Conservation (phyloP, 2,888 invertebrate species). For the Cantharis lateralis region DNA sequence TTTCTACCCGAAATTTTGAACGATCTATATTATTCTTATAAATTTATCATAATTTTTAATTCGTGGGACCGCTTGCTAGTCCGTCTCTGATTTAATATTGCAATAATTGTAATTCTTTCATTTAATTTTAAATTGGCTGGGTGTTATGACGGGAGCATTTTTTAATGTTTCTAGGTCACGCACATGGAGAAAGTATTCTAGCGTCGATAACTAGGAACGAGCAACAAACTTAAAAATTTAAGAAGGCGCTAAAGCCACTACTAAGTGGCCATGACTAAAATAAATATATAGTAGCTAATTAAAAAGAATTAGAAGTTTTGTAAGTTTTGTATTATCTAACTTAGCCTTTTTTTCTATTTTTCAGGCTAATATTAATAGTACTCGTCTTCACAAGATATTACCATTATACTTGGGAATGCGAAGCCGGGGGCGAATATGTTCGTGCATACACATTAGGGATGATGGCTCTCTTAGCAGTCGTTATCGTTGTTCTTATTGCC, state of each 20-base stretch:
- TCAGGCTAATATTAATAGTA: constrained; percentile 48
- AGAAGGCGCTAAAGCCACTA: too few relatives aligned
- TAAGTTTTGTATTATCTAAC: not conserved
- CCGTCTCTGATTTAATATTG: too few relatives aligned
- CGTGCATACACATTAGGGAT: constrained; percentile 75
- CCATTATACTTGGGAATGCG: constrained; percentile 71
- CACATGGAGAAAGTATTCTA: too few relatives aligned
- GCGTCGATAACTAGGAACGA: not conserved
- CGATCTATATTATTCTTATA: too few relatives aligned
- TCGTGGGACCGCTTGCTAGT: too few relatives aligned
- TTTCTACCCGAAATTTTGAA: too few relatives aligned
- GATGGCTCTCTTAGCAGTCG: constrained; percentile 65
- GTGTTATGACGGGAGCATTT: too few relatives aligned
- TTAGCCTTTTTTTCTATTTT: constrained; percentile 18
- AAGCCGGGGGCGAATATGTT: constrained; percentile 71
- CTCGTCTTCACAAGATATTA: constrained; percentile 49
- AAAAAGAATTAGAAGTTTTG: too few relatives aligned
- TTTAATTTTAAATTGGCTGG: too few relatives aligned
- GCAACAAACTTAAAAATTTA: not conserved
- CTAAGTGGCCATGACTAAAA: not conserved
- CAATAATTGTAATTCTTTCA: too few relatives aligned
- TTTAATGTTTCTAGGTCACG: too few relatives aligned
- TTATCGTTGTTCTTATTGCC: constrained; percentile 67
- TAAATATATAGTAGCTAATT: not conserved
- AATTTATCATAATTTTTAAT: too few relatives aligned